These are phyloP conservation scores for Tachina fera DNA, from an alignment of 2,888 invertebrate genomes.

Conservation along the genomic window DNA sequence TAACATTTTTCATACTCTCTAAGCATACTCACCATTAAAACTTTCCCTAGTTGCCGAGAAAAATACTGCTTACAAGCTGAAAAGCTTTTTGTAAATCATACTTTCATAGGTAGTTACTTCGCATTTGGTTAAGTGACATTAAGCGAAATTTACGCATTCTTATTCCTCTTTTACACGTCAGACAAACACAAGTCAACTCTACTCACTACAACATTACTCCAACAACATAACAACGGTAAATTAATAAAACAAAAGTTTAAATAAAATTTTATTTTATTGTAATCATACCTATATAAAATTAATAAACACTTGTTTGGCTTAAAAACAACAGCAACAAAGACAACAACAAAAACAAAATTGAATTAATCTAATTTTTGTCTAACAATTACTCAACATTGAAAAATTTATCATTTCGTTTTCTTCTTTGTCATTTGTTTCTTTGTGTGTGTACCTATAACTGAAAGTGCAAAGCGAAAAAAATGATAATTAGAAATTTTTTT, in stretches of 20 bases:
- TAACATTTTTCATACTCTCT: neutral
- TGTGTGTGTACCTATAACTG: constrained; percentile 33
- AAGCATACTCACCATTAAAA: constrained; percentile 38
- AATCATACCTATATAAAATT: neutral
- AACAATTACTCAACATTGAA: constrained; percentile 66
- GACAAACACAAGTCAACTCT: constrained; percentile 48
- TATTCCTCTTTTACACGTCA: constrained; percentile 40
- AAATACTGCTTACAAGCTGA: no score
- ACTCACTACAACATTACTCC: constrained; percentile 25
- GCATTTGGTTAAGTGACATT: constrained; percentile 61
- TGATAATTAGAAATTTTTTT: neutral
- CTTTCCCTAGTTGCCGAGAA: neutral
- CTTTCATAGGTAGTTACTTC: constrained; percentile 40
- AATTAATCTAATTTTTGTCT: constrained; percentile 4
- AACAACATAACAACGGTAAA: constrained; percentile 60
- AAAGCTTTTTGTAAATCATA: neutral
- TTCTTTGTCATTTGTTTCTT: constrained; percentile 13
- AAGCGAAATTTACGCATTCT: constrained; percentile 62
- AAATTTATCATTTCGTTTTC: constrained; percentile 54
- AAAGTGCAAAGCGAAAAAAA: constrained; percentile 4
- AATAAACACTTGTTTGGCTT: constrained; percentile 46
- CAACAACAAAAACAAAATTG: neutral
- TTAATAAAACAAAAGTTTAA: constrained; percentile 11
- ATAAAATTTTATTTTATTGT: neutral
- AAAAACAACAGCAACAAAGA: constrained; percentile 1